Evolutionary conservation across 2,888 invertebrate genomes (phyloP).

Genomic region (Lithosia quadra): DNA sequence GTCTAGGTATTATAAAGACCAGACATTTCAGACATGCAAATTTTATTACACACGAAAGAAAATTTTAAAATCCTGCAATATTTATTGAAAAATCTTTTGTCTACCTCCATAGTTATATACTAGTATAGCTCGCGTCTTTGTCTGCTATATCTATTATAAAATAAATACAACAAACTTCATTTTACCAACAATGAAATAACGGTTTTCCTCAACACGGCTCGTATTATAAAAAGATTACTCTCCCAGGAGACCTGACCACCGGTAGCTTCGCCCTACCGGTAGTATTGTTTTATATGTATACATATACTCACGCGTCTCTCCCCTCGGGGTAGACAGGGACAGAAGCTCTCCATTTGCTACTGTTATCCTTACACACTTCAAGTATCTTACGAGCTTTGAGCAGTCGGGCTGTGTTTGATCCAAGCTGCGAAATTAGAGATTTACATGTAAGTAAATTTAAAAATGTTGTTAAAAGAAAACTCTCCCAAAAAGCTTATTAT

Average conservation of each 20-base stretch:
- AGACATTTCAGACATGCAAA: neutral
- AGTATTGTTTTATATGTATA: neutral
- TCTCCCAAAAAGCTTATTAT: too few species aligned
- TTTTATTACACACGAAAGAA: neutral
- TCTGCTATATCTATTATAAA: too few species aligned
- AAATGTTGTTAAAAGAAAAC: too few species aligned
- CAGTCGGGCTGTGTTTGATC: too few species aligned
- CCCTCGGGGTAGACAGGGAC: neutral
- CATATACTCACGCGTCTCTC: neutral
- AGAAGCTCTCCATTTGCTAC: neutral
- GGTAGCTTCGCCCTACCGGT: neutral
- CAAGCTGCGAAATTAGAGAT: too few species aligned
- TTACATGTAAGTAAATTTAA: too few species aligned
- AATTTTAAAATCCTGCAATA: neutral
- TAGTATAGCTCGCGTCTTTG: neutral
- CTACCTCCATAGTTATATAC: neutral
- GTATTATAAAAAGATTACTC: neutral
- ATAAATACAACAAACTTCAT: neutral
- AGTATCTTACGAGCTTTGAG: neutral
- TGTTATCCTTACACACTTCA: neutral
- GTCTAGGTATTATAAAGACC: neutral
- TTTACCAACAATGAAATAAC: neutral
- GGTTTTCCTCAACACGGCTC: neutral
- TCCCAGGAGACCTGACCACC: neutral
- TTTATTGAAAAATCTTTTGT: neutral